Conservation (phyloP, 2,888 invertebrate genomes). For the Eupeodes luniger region DNA sequence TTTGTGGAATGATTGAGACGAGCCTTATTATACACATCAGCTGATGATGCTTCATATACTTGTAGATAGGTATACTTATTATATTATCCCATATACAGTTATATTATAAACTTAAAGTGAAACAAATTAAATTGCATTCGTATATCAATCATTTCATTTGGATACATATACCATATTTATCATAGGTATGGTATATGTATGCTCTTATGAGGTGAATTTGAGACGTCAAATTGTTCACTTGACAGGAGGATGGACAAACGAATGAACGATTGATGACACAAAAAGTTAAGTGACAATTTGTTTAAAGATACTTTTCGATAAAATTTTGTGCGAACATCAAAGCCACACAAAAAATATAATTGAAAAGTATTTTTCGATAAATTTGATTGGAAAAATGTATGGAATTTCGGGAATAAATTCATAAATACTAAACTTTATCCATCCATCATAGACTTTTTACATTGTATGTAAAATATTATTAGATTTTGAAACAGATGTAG, state of each 20-base stretch:
- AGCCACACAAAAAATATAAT: neutral
- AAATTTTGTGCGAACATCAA: neutral
- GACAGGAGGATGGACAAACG: too few species aligned
- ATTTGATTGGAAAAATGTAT: too few species aligned
- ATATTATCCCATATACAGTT: neutral
- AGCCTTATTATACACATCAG: slow-evolving; percentile 14
- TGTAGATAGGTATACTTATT: neutral
- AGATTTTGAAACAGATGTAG: neutral
- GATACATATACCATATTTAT: too few species aligned
- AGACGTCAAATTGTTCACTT: neutral
- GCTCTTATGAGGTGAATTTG: neutral
- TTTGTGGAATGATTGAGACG: slow-evolving; percentile 15
- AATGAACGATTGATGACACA: too few species aligned
- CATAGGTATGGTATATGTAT: too few species aligned
- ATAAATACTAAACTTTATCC: neutral
- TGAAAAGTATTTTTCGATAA: neutral
- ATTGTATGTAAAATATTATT: neutral
- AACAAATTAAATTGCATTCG: slow-evolving; percentile 39
- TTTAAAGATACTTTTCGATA: neutral
- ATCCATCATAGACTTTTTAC: slow-evolving; percentile 7
- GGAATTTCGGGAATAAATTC: too few species aligned
- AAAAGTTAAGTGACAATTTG: too few species aligned
- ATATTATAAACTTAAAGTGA: slow-evolving; percentile 8
- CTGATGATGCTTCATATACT: neutral
- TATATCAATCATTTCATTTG: slow-evolving; percentile 25